These are phyloP conservation scores for Leptopterna dolabrata DNA, from an alignment of 2,888 invertebrate genomes.

Conservation along the genomic window DNA sequence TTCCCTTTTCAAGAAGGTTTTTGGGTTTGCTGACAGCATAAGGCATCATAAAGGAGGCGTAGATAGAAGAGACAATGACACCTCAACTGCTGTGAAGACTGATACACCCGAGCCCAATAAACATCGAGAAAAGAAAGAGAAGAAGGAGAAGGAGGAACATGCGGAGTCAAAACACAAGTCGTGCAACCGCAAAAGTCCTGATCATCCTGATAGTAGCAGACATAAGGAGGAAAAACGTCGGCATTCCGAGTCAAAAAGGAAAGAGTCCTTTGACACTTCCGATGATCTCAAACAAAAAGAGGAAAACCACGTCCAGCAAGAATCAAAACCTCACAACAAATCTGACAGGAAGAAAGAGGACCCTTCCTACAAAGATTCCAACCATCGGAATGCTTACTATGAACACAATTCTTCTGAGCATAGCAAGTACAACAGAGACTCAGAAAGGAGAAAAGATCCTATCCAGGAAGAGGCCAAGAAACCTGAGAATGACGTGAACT, in stretches of 20 bases:
- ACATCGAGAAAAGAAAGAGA: slow-evolving; percentile 58
- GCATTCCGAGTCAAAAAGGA: slow-evolving; percentile 60
- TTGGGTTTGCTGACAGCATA: slow-evolving; percentile 59
- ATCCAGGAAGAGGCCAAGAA: slow-evolving; percentile 38
- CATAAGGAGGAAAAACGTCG: slow-evolving; percentile 61
- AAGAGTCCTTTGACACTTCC: slow-evolving; percentile 52
- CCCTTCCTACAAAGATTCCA: slow-evolving; percentile 47
- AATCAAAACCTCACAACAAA: slow-evolving; percentile 48
- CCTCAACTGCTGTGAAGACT: slow-evolving; percentile 53
- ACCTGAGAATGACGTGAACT: slow-evolving; percentile 13
- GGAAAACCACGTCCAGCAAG: slow-evolving; percentile 48
- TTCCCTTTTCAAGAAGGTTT: slow-evolving; percentile 60
- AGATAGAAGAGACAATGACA: slow-evolving; percentile 54
- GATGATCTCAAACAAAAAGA: slow-evolving; percentile 56
- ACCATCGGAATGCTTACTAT: slow-evolving; percentile 45
- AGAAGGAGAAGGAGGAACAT: slow-evolving; percentile 60
- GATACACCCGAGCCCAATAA: slow-evolving; percentile 55
- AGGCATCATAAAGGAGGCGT: slow-evolving; percentile 55
- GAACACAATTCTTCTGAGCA: slow-evolving; percentile 45
- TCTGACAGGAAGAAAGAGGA: slow-evolving; percentile 50
- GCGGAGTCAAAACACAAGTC: slow-evolving; percentile 57
- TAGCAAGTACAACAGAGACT: slow-evolving; percentile 48
- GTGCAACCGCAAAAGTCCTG: slow-evolving; percentile 61
- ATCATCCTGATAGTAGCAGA: slow-evolving; percentile 57
- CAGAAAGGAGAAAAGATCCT: slow-evolving; percentile 54